A percentile compares a stretch with the other conserved stretches of the same genome.
These are phyloP conservation scores for Cheiracanthium punctorium DNA, from an alignment of 2,888 invertebrate species.

Conservation along the genomic window DNA sequence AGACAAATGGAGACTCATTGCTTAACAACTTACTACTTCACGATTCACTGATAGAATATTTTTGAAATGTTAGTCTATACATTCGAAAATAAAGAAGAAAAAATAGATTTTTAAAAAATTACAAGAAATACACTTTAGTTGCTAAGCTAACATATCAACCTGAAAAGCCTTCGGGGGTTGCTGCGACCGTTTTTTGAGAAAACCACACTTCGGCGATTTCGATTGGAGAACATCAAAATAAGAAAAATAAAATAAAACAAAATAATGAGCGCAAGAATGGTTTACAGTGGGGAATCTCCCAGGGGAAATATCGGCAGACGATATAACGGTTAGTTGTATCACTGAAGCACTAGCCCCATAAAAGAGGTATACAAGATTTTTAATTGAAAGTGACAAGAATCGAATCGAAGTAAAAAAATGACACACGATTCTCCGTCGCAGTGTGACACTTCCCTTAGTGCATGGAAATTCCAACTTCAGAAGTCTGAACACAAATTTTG, in stretches of 20 bases:
- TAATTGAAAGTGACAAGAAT: background rate
- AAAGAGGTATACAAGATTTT: background rate
- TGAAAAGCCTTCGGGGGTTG: conserved; percentile 52
- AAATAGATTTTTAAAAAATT: conserved; percentile 44
- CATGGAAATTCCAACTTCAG: too few relatives aligned
- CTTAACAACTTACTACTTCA: too few relatives aligned
- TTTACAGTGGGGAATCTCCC: conserved; percentile 27
- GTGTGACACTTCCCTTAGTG: too few relatives aligned
- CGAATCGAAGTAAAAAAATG: too few relatives aligned
- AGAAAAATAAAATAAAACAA: background rate
- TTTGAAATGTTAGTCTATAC: conserved; percentile 33
- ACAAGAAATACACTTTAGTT: conserved; percentile 51
- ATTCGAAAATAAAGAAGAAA: background rate
- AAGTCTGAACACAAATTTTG: too few relatives aligned
- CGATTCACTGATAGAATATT: too few relatives aligned
- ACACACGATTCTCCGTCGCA: too few relatives aligned
- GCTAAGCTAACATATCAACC: conserved; percentile 56
- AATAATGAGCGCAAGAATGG: conserved; percentile 25
- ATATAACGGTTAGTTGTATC: conserved; percentile 3
- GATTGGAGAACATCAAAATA: conserved; percentile 10
- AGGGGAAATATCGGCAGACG: conserved; percentile 38
- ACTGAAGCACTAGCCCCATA: background rate
- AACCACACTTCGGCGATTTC: conserved; percentile 43
- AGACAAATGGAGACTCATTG: too few relatives aligned
- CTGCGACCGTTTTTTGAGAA: conserved; percentile 60